Conservation (phyloP, 2,113 vertebrate species). For the Solenodon paradoxus region DNA sequence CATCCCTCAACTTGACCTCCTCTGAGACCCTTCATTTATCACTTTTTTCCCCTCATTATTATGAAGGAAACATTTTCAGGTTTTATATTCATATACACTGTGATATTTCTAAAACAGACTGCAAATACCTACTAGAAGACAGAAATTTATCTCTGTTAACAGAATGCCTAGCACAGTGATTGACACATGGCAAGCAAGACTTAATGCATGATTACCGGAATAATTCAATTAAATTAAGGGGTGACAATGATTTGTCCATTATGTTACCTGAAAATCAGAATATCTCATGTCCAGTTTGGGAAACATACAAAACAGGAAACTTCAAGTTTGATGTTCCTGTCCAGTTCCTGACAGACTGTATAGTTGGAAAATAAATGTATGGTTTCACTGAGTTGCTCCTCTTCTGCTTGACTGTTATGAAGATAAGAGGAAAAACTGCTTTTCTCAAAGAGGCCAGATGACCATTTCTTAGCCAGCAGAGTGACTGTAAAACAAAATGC, state of each 20-base stretch:
- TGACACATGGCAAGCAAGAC: background rate
- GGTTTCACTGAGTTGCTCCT: background rate
- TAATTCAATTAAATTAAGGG: background rate
- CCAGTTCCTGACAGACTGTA: background rate
- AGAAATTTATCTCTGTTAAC: background rate
- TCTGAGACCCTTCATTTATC: background rate
- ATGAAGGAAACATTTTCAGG: slow-evolving; percentile 17
- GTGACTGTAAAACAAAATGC: slow-evolving; percentile 62
- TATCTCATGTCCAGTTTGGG: background rate
- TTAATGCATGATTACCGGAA: background rate
- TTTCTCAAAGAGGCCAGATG: slow-evolving; percentile 42
- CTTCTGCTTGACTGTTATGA: background rate
- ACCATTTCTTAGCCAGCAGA: slow-evolving; percentile 30
- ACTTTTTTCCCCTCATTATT: background rate
- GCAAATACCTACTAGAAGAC: background rate
- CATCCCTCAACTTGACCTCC: background rate
- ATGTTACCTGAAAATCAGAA: background rate
- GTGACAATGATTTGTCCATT: background rate
- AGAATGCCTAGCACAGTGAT: background rate
- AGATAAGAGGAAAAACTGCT: slow-evolving; percentile 33
- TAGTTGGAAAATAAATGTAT: background rate
- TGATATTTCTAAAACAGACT: background rate
- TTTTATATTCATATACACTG: background rate
- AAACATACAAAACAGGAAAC: slow-evolving; percentile 15
- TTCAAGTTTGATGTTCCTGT: slow-evolving; percentile 7